These are phyloP conservation scores for Tympanuchus pallidicinctus DNA, from an alignment of 2,113 vertebrate species.

Conservation along the genomic window DNA sequence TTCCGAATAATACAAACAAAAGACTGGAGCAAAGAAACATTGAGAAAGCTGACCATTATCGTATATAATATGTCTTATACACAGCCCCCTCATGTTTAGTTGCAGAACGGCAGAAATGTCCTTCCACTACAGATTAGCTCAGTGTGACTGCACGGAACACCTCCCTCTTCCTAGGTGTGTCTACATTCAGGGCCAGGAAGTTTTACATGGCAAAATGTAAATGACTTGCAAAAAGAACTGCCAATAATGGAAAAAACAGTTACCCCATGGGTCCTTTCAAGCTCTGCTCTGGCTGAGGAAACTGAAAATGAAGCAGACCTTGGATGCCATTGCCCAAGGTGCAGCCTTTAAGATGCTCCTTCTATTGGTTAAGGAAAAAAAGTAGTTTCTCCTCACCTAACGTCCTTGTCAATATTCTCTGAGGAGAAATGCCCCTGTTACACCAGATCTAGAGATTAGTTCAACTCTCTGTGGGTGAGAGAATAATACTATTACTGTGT, in stretches of 20 bases:
- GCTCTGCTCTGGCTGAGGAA: neutral
- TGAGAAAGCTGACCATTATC: neutral
- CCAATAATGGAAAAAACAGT: neutral
- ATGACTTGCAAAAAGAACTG: neutral
- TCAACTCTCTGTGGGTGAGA: neutral
- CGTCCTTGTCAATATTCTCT: neutral
- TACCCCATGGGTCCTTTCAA: neutral
- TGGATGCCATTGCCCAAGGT: neutral
- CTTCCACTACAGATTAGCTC: neutral
- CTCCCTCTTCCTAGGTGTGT: neutral
- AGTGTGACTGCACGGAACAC: neutral
- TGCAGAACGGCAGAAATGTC: neutral
- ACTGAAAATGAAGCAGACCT: neutral
- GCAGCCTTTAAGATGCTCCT: neutral
- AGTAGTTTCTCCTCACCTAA: neutral
- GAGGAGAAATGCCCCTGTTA: conserved; percentile 22
- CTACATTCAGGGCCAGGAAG: neutral
- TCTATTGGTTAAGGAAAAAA: neutral
- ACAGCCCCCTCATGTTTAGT: neutral
- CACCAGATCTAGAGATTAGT: conserved; percentile 6
- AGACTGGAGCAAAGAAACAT: neutral
- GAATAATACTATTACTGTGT: neutral
- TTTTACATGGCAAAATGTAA: conserved; percentile 3
- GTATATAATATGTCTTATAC: neutral
- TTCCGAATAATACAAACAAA: neutral